These are phyloP conservation scores for Halictus quadricinctus DNA, from an alignment of 2,888 invertebrate species.

Conservation along the genomic window DNA sequence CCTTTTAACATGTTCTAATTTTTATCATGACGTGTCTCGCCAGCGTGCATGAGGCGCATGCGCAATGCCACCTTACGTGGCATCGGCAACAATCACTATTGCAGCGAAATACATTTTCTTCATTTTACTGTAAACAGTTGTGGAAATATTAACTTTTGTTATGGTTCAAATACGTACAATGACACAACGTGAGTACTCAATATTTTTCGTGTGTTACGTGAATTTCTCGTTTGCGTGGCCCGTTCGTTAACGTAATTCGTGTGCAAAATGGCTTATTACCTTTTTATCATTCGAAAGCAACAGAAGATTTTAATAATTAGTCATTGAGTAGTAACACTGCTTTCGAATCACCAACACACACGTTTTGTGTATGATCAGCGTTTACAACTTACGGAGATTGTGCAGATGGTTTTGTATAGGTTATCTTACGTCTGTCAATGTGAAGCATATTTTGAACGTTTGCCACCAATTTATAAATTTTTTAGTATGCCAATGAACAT, in stretches of 20 bases:
- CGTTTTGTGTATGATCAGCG: constrained; percentile 9
- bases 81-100: constrained; percentile 80
- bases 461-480: constrained; percentile 26
- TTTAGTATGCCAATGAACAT: neutral
- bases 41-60: constrained; percentile 82
- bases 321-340: neutral
- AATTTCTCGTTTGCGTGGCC: neutral
- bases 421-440: constrained; percentile 59
- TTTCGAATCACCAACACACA: neutral
- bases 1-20: constrained; percentile 48
- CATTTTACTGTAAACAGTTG: constrained; percentile 77
- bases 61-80: constrained; percentile 86
- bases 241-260: neutral
- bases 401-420: constrained; percentile 51
- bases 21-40: constrained; percentile 77
- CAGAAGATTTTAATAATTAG: constrained; percentile 35
- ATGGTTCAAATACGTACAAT: constrained; percentile 75
- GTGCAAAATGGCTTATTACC: constrained; percentile 69
- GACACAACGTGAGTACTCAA: constrained; percentile 73
- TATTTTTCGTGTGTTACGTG: constrained; percentile 6
- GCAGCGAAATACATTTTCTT: constrained; percentile 74
- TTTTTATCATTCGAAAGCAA: constrained; percentile 40
- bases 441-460: constrained; percentile 53
- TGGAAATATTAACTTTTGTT: constrained; percentile 75
- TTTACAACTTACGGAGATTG: neutral